Conservation (phyloP, 2,113 vertebrate genomes). For the Pseudopipra pipra region DNA sequence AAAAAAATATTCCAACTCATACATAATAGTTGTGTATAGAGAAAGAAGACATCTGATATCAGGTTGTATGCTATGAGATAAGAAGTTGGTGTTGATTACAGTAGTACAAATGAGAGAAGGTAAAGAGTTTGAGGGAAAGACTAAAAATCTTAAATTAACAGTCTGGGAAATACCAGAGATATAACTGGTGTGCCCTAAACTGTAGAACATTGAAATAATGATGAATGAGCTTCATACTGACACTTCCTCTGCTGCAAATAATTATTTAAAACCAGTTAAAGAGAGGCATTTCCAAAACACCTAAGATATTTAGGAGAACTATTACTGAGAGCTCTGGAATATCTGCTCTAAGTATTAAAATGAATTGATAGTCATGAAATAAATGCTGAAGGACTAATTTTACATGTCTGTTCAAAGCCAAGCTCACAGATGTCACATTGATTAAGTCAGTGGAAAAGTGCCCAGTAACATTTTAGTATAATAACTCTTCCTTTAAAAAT, state of each 20-base stretch:
- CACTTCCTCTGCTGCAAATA: background rate
- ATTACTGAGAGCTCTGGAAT: background rate
- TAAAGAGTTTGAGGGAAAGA: background rate
- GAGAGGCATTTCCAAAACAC: background rate
- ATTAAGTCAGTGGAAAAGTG: background rate
- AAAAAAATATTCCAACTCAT: background rate
- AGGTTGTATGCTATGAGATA: background rate
- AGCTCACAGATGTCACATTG: background rate
- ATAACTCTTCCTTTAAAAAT: background rate
- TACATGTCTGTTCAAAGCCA: background rate
- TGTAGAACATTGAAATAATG: background rate
- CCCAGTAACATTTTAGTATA: background rate
- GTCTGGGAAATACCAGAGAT: background rate
- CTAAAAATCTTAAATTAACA: background rate
- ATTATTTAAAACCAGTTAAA: background rate
- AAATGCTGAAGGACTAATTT: background rate
- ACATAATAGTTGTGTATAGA: background rate
- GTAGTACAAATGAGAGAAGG: background rate
- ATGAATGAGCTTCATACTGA: background rate
- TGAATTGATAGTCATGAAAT: slow-evolving; percentile 18
- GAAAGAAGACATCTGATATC: background rate
- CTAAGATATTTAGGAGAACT: background rate
- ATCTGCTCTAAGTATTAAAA: background rate
- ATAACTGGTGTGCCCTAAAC: background rate
- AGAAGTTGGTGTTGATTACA: background rate